Evolutionary conservation across 2,113 vertebrate species (phyloP), one percentile per base, ranked within the genome.

Genomic region (Paracanthobrama guichenoti): DNA sequence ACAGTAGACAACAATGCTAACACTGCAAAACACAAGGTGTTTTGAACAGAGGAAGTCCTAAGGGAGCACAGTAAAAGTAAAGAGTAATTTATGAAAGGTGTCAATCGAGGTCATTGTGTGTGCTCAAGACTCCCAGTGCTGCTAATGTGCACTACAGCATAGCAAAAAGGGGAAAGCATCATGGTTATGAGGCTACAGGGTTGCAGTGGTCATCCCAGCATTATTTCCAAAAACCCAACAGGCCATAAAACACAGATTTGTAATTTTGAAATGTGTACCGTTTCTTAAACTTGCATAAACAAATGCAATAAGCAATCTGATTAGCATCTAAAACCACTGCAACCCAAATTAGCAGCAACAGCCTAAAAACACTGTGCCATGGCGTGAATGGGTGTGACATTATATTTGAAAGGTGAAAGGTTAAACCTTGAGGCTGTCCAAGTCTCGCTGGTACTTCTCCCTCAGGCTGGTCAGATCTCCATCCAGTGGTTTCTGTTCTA

Each of bases 401-500:
- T 87, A 74, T 50, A 26, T 42, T 71, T 24, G 12, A 88, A 83
- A 75, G 85, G 11, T 74, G 18, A 42, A 79, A 86, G 81, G 86
- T 6, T 88, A 92, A 93, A 99, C 98, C 98, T 99, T 99, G 82
- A 99, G 92, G 92, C 95, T 98, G 89, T 99, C 98, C 94, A 99
- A 96, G 95, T 99, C 97, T 91, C 94, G 96, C 94, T 98, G 98
- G 95, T 98, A 97, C 93, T 98, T 98, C 89, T 96, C 96, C 90
- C 93, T 96, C 92, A 98, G 93, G 26, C 94, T 93, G 86, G 95
- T 92, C 24, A 92, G 89, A 0, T 93, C 95, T 84, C 94, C 96
- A 80, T 96, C 96, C 31, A 96, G 93, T 44, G 95, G 96, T 90
- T 96, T 96, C 89, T 94, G 95, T 89, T 97, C 96, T 92, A 99